These are phyloP conservation scores for Anthopleura sola DNA, from an alignment of 64 coral and sea anemone genomes.

Conservation along the genomic window DNA sequence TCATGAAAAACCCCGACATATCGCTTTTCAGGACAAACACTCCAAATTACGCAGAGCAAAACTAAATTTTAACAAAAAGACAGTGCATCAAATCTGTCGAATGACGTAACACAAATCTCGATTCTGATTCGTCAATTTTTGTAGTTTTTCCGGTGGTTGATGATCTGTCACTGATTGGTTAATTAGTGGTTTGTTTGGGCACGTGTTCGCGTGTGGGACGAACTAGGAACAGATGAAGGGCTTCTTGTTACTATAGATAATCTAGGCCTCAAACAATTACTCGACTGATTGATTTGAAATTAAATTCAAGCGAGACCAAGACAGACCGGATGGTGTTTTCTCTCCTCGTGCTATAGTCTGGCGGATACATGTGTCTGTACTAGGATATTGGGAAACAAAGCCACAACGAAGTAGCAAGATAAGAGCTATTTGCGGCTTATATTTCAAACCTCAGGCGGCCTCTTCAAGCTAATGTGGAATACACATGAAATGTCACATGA, in stretches of 20 bases:
- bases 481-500: too few relatives aligned
- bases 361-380: background rate
- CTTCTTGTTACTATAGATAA: background rate
- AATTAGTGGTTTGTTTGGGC: conserved; percentile 9
- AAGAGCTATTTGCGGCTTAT: background rate
- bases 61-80: background rate
- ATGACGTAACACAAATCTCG: background rate
- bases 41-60: background rate
- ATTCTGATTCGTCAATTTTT: background rate
- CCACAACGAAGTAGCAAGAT: background rate
- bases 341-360: background rate
- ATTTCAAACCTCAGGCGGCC: background rate
- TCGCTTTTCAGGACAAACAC: background rate
- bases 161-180: conserved; percentile 16
- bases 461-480: too few relatives aligned
- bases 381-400: background rate
- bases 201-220: conserved; percentile 6
- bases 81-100: conserved; percentile 4
- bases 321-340: background rate
- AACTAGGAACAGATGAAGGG: background rate
- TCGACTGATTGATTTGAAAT: background rate
- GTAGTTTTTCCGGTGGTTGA: background rate
- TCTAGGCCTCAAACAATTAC: background rate
- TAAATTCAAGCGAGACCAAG: background rate
- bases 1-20: background rate